Evolutionary conservation across 1,140 invertebrate species (phyloP).

Genomic region (Macrostomum lignano): DNA sequence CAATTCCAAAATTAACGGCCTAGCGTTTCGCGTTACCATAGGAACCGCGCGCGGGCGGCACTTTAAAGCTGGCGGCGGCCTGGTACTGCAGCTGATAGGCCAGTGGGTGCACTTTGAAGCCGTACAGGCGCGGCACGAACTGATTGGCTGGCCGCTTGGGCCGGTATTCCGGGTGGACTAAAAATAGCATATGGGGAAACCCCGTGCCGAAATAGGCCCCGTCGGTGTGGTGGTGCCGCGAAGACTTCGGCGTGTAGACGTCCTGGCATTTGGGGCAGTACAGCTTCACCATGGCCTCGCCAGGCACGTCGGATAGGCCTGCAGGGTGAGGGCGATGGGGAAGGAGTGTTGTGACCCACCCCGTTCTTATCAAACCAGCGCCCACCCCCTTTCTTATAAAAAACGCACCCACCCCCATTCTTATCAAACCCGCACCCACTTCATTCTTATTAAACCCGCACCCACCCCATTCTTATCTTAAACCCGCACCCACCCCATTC

Average conservation of each 20-base stretch:
- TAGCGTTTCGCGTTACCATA: no score
- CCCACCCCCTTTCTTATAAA: no score
- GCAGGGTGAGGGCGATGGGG: constrained; percentile 9
- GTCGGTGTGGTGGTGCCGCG: constrained; percentile 93
- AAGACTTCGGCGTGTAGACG: constrained; percentile 93
- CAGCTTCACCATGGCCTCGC: constrained; percentile 94
- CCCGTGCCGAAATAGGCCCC: constrained; percentile 97
- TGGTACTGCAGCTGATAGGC: constrained; percentile 49
- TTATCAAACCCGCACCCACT: no score
- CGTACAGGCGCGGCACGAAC: constrained; percentile 93
- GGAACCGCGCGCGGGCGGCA: no score
- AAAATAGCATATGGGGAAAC: constrained; percentile 98
- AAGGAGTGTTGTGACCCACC: background rate
- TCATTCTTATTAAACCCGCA: no score
- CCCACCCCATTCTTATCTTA: no score
- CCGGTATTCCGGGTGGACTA: constrained; percentile 96
- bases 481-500: no score
- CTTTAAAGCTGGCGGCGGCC: no score
- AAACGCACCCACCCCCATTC: no score
- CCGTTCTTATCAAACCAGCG: no score
- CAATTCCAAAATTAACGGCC: no score
- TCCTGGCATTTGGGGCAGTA: constrained; percentile 99
- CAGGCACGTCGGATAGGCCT: constrained; percentile 87
- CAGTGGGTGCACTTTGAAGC: constrained; percentile 94
- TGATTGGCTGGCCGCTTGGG: constrained; percentile 80